Evolutionary conservation across 2,113 vertebrate genomes (phyloP), one percentile per base, ranked within the genome.

Genomic region (Labeo rohita): DNA sequence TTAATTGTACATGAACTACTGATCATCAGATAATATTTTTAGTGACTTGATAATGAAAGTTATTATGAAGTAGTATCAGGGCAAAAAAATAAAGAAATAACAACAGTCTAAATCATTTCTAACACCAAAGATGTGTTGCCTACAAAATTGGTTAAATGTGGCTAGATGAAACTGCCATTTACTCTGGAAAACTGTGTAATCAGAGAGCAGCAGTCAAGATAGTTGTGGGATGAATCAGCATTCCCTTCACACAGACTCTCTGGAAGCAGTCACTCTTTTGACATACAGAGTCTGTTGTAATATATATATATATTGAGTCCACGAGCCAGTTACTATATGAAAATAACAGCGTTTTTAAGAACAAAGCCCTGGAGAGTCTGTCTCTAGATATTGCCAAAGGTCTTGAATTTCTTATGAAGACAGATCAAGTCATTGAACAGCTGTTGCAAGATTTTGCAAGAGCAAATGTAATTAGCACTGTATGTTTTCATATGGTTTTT

Each of bases 341-440:
- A 81, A 85, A 76, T 78, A 74, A 77, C 81, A 70, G 82, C 3
- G 59, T 76, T 84, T 75, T 89, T 81, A 86, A 89, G 49, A 74
- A 49, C 39, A 39, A 76, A 81, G n/a, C 82, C 59, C 82, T 80
- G 23, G 59, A 80, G 72, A 34, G 56, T 59, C 36, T 73, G 28
- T 75, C 56, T 50, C 28, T 18, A 59, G 85, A 86, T 85, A 78
- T 56, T 56, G 43, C 63, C 68, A 65, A 54, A 54, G 34, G 73
- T 86, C 68, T 83, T 86, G 80, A 68, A 68, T 86, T 39, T 73
- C 76, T 78, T 80, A 79, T 79, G 43, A 81, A 86, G 74, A 50
- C 16, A 45, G 52, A 73, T 73, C 75, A n/a, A 85, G 74, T 83
- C 80, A 63, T 78, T 80, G 43, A 85, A 83, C 23, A 61, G 73